Conservation (phyloP, 2,113 vertebrate species). For the Gnathonemus echidnorhynchus region DNA sequence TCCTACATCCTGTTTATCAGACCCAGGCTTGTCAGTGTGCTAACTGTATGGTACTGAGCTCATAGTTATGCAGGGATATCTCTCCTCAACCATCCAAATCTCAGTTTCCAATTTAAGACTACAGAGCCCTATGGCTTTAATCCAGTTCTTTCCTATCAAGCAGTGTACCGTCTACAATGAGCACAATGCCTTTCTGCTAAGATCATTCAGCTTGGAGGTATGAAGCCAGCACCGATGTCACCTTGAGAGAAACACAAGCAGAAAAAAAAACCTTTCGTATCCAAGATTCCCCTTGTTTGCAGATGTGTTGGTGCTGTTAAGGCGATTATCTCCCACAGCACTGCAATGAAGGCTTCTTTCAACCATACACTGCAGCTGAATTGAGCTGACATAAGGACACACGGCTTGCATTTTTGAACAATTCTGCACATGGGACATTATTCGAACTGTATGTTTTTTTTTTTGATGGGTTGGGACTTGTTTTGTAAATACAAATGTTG, state of each 20-base stretch:
- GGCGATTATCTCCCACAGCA: not conserved
- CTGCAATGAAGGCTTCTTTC: not conserved
- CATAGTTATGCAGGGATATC: not conserved
- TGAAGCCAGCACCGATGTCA: not conserved
- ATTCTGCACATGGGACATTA: not conserved
- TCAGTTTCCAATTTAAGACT: not conserved
- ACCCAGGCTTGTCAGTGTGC: not conserved
- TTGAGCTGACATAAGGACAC: not conserved
- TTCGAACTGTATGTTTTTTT: not conserved
- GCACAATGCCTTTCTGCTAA: not conserved
- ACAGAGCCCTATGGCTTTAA: not conserved
- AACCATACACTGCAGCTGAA: not conserved
- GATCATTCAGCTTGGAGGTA: not conserved
- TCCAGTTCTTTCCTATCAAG: not conserved
- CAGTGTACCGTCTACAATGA: not conserved
- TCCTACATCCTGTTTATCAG: not conserved
- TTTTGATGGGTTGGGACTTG: not conserved
- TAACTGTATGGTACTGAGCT: not conserved
- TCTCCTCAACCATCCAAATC: not conserved
- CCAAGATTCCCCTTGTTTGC: not conserved
- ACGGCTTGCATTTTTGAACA: not conserved
- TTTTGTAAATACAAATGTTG: not conserved
- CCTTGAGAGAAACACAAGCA: not conserved
- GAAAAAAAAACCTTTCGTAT: not conserved
- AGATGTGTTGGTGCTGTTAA: not conserved